These are phyloP conservation scores for Dryadula phaetusa DNA, from an alignment of 2,888 invertebrate species.

Conservation along the genomic window DNA sequence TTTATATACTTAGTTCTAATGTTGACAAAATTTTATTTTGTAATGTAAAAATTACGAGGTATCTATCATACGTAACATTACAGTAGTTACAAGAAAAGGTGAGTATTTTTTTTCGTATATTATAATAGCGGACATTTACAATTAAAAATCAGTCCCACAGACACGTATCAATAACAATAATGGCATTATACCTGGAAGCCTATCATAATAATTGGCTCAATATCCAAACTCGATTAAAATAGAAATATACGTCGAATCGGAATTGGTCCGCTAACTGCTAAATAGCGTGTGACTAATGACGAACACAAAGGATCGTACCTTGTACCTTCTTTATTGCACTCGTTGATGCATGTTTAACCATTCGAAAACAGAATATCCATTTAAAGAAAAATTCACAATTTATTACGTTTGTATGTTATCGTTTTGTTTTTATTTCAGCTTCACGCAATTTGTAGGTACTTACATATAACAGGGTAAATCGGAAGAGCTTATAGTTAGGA, in stretches of 20 bases:
- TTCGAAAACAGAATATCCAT: slow-evolving; percentile 9
- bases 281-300: slow-evolving; percentile 81
- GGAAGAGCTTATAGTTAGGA: neutral
- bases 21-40: slow-evolving; percentile 4
- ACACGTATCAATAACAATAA: slow-evolving; percentile 37
- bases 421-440: neutral
- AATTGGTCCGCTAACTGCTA: slow-evolving; percentile 79
- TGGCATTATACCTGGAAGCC: slow-evolving; percentile 32
- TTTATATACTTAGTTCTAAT: slow-evolving; percentile 50
- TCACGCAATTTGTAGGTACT: neutral
- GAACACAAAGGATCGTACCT: slow-evolving; percentile 54
- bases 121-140: no score
- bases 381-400: neutral
- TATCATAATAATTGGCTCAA: slow-evolving; percentile 49
- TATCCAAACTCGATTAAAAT: slow-evolving; percentile 73
- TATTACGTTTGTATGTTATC: neutral
- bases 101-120: no score
- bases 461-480: neutral
- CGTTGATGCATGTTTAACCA: slow-evolving; percentile 37
- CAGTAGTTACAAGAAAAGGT: no score
- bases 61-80: no score
- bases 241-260: slow-evolving; percentile 80
- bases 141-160: slow-evolving; percentile 7
- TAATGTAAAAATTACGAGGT: neutral
- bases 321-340: slow-evolving; percentile 48